Evolutionary conservation across 2,113 vertebrate genomes (phyloP).

Genomic region (Chlorodrepanis virens): DNA sequence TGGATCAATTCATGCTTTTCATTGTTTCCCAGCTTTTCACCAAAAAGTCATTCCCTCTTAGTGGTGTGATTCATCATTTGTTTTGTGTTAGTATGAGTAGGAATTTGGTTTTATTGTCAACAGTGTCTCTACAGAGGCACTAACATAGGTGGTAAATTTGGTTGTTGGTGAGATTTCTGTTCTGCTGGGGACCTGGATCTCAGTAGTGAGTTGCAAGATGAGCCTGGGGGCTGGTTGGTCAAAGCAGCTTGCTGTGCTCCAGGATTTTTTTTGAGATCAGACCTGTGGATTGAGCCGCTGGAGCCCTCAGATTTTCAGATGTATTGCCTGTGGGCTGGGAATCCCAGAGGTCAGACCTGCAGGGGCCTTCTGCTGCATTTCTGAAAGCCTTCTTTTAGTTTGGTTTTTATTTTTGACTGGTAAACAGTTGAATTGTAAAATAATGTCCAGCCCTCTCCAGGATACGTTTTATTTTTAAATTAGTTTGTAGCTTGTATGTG

Average conservation of each 20-base stretch:
- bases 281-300: background rate
- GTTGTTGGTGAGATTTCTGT: background rate
- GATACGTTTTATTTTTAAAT: background rate
- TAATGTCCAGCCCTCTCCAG: background rate
- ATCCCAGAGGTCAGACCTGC: background rate
- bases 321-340: accelerated
- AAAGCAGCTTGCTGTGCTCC: background rate
- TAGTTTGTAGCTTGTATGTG: background rate
- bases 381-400: background rate
- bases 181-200: background rate
- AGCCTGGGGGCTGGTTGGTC: background rate
- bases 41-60: background rate
- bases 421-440: background rate
- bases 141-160: background rate
- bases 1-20: background rate
- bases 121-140: background rate
- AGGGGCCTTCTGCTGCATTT: background rate
- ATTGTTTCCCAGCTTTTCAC: background rate
- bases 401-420: background rate
- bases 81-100: background rate
- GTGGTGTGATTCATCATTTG: background rate
- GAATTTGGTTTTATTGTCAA: background rate
- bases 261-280: background rate
- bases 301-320: background rate
- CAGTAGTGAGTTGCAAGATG: background rate